Conservation (phyloP, 2,113 vertebrate species). For the Eonycteris spelaea region DNA sequence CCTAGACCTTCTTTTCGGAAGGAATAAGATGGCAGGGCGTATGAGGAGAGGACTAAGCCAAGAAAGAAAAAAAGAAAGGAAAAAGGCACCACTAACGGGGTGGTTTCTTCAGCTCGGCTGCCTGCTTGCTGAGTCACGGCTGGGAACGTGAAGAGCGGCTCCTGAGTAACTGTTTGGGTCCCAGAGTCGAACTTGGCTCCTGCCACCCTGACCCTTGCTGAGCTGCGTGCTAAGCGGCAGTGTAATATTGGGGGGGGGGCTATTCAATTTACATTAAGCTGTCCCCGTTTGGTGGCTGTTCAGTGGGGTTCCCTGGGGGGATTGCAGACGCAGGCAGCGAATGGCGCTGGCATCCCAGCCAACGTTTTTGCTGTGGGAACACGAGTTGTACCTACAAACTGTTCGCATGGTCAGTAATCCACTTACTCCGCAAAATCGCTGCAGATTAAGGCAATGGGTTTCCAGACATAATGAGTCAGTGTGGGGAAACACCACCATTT, state of each 20-base stretch:
- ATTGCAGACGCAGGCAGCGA: constrained; percentile 28
- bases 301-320: neutral
- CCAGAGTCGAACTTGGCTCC: constrained; percentile 10
- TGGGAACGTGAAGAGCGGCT: neutral
- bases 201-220: neutral
- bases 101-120: neutral
- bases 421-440: constrained; percentile 46
- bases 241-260: neutral
- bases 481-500: neutral
- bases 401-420: constrained; percentile 32
- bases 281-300: neutral
- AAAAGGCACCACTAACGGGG: neutral
- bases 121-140: neutral
- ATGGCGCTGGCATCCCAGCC: neutral
- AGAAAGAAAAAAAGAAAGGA: neutral
- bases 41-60: neutral
- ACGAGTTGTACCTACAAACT: constrained; percentile 25
- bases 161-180: neutral
- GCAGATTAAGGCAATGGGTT: constrained; percentile 48
- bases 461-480: constrained; percentile 41
- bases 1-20: neutral
- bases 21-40: neutral
- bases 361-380: constrained; percentile 13
- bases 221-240: constrained; percentile 21
- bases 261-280: constrained; percentile 20